Base-by-base conservation (phyloP, 2,797 vertebrate genomes). In the Steatocranus sp. region DNA sequence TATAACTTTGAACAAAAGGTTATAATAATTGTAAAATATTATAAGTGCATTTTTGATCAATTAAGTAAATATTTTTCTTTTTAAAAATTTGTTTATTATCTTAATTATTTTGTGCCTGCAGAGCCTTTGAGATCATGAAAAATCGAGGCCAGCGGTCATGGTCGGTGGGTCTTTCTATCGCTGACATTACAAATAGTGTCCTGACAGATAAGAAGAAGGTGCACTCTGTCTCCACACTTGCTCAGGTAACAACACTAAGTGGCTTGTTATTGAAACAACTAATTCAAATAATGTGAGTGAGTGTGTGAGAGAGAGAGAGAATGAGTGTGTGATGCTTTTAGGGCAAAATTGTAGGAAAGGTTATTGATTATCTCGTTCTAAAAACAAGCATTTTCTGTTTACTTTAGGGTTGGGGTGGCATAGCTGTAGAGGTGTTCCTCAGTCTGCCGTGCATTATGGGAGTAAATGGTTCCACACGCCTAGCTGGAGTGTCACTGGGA, bases 401-500 rank as follows among this genome's bases (percentile, higher is more conserved):
- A 18, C 78, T 51, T 8, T 6, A 97, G 97, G 96, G 96, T 56
- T 97, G 96, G 96, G 93, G 95, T 1, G 96, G 95, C 53, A 94
- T 96, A 6, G 90, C 94, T 27, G 87, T 92, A 3, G 98, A 99
- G 90, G 98, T 99, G 27, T 99, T 99, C 93, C 93, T 99, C 93
- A 99, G 98, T 86, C 89, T 99, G 46, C 99, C 98, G 0, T 99
- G 98, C 84, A 41, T 97, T 43, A 94, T 99, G 87, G 98, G 98
- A 82, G 83, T 76, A 11, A 92, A 38, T 0, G 98, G 99, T 7
- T 97, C 98, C 61, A 94, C 86, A 1, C 97, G 97, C 74, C 85
- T 96, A 70, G 94, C 97, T 2, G 94, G 95, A 27, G 94, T 95
- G 43, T 75, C 92, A 5, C 93, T 97, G 76, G 96, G 93, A 53